Percentiles rank a stretch among this genome's conserved stretches.
Conservation (phyloP, 2,888 invertebrate genomes). For the Epinotia nisella region DNA sequence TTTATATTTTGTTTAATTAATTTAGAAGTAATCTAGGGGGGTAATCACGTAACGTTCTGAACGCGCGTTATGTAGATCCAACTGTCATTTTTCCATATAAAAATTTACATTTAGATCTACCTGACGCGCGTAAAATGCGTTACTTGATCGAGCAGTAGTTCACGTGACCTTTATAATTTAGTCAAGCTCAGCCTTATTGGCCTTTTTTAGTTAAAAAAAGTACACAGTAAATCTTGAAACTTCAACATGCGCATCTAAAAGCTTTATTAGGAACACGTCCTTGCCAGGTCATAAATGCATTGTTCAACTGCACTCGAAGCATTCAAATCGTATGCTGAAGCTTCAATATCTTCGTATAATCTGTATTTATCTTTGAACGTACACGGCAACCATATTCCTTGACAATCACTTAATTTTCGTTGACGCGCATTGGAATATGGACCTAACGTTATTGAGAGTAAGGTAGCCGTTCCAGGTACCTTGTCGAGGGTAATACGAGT, state of each 20-base stretch:
- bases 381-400: not conserved
- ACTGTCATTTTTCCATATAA: too few species aligned
- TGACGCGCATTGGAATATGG: not conserved
- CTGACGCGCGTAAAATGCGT: too few species aligned
- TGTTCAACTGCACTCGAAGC: slow-evolving; percentile 12
- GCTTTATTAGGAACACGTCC: slow-evolving; percentile 7
- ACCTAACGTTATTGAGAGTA: not conserved
- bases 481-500: slow-evolving; percentile 16
- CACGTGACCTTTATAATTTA: too few species aligned
- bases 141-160: too few species aligned
- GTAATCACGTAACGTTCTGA: too few species aligned
- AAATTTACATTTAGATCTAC: too few species aligned
- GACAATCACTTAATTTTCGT: not conserved
- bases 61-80: too few species aligned
- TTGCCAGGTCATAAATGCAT: slow-evolving; percentile 23
- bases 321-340: slow-evolving; percentile 26
- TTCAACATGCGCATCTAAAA: not conserved
- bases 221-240: not conserved
- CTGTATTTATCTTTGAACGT: slow-evolving; percentile 32
- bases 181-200: too few species aligned
- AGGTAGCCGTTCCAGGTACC: not conserved
- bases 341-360: slow-evolving; percentile 32
- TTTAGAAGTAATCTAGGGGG: too few species aligned
- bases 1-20: too few species aligned
- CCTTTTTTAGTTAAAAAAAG: not conserved